Evolutionary conservation across 2,888 invertebrate species (phyloP).

Genomic region (Dromius quadrimaculatus): DNA sequence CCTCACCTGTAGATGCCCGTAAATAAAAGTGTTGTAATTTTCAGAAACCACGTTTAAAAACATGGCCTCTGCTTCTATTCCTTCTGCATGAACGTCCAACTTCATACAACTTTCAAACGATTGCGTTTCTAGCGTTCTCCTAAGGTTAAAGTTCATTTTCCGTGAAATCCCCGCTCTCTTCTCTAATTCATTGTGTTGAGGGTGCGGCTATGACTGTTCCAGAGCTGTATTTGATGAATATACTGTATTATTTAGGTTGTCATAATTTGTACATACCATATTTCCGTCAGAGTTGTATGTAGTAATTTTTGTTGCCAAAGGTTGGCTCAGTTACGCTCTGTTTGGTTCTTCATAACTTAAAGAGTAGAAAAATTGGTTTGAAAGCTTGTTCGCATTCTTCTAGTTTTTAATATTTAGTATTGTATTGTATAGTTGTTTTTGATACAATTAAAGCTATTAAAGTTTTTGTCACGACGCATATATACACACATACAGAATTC

Average conservation of each 20-base stretch:
- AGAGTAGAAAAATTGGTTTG: conserved; percentile 7
- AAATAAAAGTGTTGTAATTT: conserved; percentile 18
- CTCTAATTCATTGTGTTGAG: conserved; percentile 9
- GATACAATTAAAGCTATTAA: no score
- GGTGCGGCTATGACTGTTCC: conserved; percentile 30
- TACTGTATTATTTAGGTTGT: background rate
- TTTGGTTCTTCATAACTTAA: conserved; percentile 1
- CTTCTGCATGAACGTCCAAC: conserved; percentile 5
- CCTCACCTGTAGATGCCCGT: no score
- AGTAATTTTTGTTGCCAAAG: conserved; percentile 15
- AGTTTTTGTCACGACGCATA: no score
- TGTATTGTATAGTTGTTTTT: no score
- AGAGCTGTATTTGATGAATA: conserved; percentile 1
- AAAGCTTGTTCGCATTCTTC: conserved; percentile 23
- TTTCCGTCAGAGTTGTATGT: background rate
- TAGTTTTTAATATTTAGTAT: no score
- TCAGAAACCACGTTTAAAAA: conserved; percentile 15
- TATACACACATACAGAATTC: no score
- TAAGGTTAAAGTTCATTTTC: conserved; percentile 44
- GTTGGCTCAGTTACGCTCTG: conserved; percentile 27
- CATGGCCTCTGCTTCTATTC: conserved; percentile 6
- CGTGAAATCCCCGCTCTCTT: conserved; percentile 2
- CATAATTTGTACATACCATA: background rate
- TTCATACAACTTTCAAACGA: conserved; percentile 26
- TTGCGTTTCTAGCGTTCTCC: conserved; percentile 12